phyloP scores from a whole-genome alignment of 2,113 vertebrate species.

The Dicrurus megarhynchus region DNA sequence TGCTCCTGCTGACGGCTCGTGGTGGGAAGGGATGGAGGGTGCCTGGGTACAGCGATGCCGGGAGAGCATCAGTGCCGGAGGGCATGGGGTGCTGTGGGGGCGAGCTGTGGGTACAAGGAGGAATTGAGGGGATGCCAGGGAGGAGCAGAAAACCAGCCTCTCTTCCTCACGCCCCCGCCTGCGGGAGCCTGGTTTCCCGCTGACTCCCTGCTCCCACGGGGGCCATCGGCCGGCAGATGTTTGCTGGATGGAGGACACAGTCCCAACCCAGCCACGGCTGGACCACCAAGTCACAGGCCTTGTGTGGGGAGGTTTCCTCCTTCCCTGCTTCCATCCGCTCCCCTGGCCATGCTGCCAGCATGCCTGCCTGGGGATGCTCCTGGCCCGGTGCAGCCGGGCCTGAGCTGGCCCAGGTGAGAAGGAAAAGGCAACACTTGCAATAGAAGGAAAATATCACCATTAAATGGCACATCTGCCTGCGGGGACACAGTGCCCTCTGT shows the following conservation, averaged over 20 bases:
- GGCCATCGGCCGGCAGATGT: slow-evolving; percentile 31
- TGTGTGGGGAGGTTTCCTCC: no score
- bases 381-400: rapidly evolving
- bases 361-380: background rate
- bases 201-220: slow-evolving; percentile 17
- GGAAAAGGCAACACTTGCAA: background rate
- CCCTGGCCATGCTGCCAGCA: background rate
- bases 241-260: slow-evolving; percentile 3
- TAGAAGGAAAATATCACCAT: rapidly evolving
- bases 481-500: rapidly evolving
- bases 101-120: background rate
- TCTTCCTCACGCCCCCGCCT: background rate
- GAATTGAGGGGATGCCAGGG: background rate
- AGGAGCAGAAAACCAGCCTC: slow-evolving; percentile 29
- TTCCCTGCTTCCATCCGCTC: background rate
- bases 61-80: background rate
- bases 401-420: background rate
- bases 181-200: slow-evolving; percentile 24
- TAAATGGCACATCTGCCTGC: background rate
- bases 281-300: background rate
- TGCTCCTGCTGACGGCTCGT: rapidly evolving
- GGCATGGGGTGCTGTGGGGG: background rate
- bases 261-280: background rate
- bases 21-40: background rate
- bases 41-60: rapidly evolving